phyloP scores from a whole-genome alignment of 2,113 vertebrate species.

The Carettochelys insculpta region DNA sequence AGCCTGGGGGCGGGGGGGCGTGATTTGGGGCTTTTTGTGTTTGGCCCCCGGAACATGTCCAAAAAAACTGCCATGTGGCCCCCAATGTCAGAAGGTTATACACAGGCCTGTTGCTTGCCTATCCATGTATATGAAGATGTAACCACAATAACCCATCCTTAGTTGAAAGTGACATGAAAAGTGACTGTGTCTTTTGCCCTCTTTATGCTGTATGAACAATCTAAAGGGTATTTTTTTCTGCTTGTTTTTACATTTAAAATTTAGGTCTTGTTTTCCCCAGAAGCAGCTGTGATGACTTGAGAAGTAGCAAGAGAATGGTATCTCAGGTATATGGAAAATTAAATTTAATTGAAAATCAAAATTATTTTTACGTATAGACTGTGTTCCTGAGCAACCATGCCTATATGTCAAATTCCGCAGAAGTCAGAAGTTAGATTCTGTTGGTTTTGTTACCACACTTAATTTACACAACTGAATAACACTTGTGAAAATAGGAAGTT shows the following conservation, averaged over 20 bases:
- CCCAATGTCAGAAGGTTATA: too few relatives aligned
- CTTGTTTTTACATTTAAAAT: not conserved
- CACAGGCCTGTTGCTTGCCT: too few relatives aligned
- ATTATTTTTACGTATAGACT: not conserved
- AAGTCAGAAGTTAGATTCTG: not conserved
- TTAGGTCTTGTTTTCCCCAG: not conserved
- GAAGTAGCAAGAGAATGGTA: not conserved
- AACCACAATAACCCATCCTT: not conserved
- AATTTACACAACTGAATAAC: not conserved
- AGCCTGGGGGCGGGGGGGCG: too few relatives aligned
- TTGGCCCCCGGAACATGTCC: too few relatives aligned
- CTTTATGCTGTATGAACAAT: not conserved
- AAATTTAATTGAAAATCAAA: not conserved
- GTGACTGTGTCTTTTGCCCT: not conserved
- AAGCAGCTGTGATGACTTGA: not conserved
- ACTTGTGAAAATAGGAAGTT: not conserved
- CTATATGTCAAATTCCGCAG: too few relatives aligned
- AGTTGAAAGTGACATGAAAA: slow-evolving; percentile 18
- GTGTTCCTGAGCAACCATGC: too few relatives aligned
- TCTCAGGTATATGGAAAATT: not conserved
- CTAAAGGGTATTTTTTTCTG: not conserved
- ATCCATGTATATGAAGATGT: not conserved
- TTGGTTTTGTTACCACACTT: not conserved
- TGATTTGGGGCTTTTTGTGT: too few relatives aligned
- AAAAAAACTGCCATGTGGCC: too few relatives aligned